Base-by-base conservation (phyloP, 2,113 vertebrate species). In the Trematocara nigrifrons region DNA sequence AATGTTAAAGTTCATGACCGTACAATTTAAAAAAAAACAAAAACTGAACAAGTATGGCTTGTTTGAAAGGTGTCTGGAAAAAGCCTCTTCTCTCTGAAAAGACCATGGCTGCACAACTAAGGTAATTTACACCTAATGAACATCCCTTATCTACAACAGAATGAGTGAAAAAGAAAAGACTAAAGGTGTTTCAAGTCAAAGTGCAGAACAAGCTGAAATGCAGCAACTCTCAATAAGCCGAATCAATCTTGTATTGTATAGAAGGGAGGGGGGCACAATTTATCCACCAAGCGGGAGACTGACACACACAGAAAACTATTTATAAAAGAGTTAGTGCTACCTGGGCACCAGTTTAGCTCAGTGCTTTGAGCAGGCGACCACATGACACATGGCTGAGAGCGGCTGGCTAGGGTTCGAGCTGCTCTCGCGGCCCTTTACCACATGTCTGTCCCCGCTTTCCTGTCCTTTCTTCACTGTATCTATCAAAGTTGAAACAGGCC, bases 131-230 rank as follows among this genome's bases (percentile, higher is more conserved):
- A 18, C 42, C 22, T 10, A 26, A 38, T 20, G 33, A 66, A 7
- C 6, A 71, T 29, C 40, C 5, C 22, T 45, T 16, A 47, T 71
- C 40, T 47, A 71, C 66, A 71, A 16, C 40, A 47, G 66, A 45
- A 47, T 29, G 66, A 22, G 8, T 29, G 40, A 47, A 71, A 71
- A 45, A 71, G 38, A 71, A 71, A 71, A 66, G 33, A 66, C 35
- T 20, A 15, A 61, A 18, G 5, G 57, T n/a, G 57, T 33, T 33
- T 31, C 15, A 33, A 33, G 56, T 61, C 57, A 61, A 61, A 61
- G 57, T 35, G 5, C 16, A 35, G 9, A 61, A 9, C 26, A 8
- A 31, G 26, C 13, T 59, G 26, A 59, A 59, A 31, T 59, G 26
- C 13, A 16, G 29, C 7, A 59, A 59, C 3, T 31, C 15, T 35